Evolutionary conservation across 2,113 vertebrate genomes (phyloP).

Genomic region (Ornithorhynchus anatinus): DNA sequence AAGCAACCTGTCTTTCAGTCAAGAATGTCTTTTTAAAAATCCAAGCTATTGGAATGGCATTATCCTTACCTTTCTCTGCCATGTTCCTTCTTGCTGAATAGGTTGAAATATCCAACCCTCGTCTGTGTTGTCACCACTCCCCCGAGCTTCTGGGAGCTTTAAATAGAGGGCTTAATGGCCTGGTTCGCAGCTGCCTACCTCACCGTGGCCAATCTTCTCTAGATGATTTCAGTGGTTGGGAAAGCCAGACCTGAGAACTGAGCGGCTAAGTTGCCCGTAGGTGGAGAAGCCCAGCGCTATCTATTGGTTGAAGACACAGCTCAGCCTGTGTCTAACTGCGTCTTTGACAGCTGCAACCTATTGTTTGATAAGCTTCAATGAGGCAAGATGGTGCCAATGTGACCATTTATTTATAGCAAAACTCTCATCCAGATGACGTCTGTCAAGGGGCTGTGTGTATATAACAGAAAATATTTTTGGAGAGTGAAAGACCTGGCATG

Average conservation of each 20-base stretch:
- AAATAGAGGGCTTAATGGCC: constrained; percentile 75
- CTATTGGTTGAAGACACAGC: no score
- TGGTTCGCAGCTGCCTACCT: constrained; percentile 64
- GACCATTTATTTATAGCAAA: not conserved
- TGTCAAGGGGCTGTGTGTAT: no score
- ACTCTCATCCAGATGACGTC: not conserved
- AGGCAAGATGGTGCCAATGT: not conserved
- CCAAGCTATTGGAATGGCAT: not conserved
- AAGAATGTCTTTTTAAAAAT: not conserved
- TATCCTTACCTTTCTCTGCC: constrained; percentile 73
- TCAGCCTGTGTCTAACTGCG: no score
- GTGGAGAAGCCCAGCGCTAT: no score
- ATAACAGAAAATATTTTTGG: no score
- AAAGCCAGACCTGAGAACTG: constrained; percentile 47
- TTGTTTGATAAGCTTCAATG: rapidly evolving
- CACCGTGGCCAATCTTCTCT: constrained; percentile 54
- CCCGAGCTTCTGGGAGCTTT: constrained; percentile 64
- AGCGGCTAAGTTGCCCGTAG: no score
- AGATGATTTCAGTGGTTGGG: constrained; percentile 29
- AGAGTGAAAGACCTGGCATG: no score
- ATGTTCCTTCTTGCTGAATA: constrained; percentile 50
- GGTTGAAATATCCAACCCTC: constrained; percentile 22
- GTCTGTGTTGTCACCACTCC: constrained; percentile 47
- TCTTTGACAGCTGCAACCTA: not conserved
- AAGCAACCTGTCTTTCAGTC: not conserved